These are phyloP conservation scores for Anguilla japonica DNA, from an alignment of 2,113 vertebrate genomes.

Conservation along the genomic window DNA sequence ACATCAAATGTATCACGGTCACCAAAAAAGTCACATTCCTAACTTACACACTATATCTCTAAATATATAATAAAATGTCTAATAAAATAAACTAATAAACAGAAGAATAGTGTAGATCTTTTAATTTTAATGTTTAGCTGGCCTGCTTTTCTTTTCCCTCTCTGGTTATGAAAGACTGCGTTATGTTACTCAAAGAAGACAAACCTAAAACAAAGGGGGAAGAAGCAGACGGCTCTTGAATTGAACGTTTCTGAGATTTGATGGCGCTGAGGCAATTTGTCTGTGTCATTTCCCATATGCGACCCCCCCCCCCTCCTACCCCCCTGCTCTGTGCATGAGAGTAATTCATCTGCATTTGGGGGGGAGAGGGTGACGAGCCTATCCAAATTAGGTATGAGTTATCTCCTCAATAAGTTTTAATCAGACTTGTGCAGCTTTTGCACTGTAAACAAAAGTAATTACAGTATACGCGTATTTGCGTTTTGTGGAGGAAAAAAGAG, in stretches of 20 bases:
- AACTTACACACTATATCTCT: background rate
- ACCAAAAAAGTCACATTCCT: background rate
- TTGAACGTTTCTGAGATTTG: slow-evolving; percentile 46
- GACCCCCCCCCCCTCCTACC: slow-evolving; percentile 12
- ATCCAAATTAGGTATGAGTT: slow-evolving; percentile 65
- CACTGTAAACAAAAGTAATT: slow-evolving; percentile 76
- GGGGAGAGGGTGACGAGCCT: slow-evolving; percentile 45
- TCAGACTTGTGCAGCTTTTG: slow-evolving; percentile 63
- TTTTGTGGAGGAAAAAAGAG: slow-evolving; percentile 60
- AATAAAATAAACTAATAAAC: background rate
- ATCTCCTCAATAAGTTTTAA: slow-evolving; percentile 69
- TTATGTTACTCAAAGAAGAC: slow-evolving; percentile 37
- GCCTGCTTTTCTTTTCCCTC: slow-evolving; percentile 33
- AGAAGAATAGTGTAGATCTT: background rate
- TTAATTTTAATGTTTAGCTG: slow-evolving; percentile 46
- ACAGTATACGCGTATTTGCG: slow-evolving; percentile 56
- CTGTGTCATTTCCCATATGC: slow-evolving; percentile 50
- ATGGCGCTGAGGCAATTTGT: slow-evolving; percentile 52
- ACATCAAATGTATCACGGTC: background rate
- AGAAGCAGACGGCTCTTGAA: slow-evolving; percentile 17
- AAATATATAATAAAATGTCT: background rate
- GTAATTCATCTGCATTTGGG: slow-evolving; percentile 64
- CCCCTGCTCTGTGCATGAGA: slow-evolving; percentile 44
- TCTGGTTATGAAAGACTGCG: slow-evolving; percentile 30
- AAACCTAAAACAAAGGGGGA: slow-evolving; percentile 4